phyloP scores from a whole-genome alignment of 2,888 invertebrate species.

The Habrosyne pyritoides region DNA sequence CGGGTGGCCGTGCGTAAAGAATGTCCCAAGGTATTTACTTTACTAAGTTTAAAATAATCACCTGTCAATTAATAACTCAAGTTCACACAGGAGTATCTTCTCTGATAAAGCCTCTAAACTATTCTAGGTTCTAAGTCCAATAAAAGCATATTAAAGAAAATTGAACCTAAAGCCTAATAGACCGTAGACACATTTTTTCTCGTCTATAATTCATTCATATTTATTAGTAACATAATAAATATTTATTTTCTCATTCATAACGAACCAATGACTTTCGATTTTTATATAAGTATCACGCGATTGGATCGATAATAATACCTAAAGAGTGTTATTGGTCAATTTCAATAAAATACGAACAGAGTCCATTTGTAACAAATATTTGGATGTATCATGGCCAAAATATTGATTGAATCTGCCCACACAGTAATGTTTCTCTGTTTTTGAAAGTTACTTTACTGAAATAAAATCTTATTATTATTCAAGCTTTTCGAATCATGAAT shows the following conservation, averaged over 20 bases:
- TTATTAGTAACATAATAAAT: neutral
- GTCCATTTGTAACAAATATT: neutral
- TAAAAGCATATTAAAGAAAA: neutral
- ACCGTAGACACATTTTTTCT: neutral
- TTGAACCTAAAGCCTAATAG: neutral
- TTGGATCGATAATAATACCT: constrained; percentile 3
- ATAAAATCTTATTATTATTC: no score
- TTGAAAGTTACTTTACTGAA: neutral
- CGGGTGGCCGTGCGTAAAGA: no score
- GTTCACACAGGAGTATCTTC: no score
- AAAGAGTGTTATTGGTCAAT: neutral
- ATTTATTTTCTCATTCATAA: neutral
- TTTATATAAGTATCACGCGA: constrained; percentile 5
- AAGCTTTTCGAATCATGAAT: no score
- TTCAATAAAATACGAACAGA: neutral
- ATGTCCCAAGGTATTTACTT: no score
- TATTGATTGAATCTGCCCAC: neutral
- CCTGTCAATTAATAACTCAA: no score
- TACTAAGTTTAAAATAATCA: no score
- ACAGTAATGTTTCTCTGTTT: neutral
- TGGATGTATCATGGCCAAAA: neutral
- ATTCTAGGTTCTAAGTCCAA: no score
- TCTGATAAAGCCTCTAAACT: no score
- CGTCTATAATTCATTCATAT: neutral
- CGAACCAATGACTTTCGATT: neutral